phyloP scores from a whole-genome alignment of 2,888 invertebrate genomes.

The Actias luna region DNA sequence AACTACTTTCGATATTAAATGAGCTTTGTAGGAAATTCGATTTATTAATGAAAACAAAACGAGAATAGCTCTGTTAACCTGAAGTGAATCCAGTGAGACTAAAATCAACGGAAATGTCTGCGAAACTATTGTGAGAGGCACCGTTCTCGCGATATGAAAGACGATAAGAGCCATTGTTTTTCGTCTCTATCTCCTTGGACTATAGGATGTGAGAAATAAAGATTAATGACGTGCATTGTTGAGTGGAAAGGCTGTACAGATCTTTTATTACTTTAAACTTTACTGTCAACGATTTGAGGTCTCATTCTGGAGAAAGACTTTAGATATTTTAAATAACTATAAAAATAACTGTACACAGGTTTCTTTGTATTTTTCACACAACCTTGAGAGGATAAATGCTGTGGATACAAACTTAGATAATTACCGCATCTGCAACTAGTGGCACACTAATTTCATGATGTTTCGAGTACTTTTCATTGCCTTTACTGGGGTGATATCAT shows the following conservation, averaged over 20 bases:
- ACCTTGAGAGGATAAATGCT: not conserved
- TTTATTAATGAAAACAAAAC: not conserved
- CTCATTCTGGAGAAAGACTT: not conserved
- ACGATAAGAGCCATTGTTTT: slow-evolving; percentile 58
- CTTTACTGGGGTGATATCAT: no score
- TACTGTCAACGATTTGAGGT: not conserved
- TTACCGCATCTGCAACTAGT: no score
- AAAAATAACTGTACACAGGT: not conserved
- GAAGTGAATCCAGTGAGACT: slow-evolving; percentile 4
- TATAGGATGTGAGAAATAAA: slow-evolving; percentile 35
- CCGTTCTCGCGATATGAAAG: slow-evolving; percentile 59
- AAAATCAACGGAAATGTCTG: slow-evolving; percentile 15
- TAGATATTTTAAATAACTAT: not conserved
- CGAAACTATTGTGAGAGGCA: slow-evolving; percentile 37
- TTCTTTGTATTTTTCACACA: not conserved
- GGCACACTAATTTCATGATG: no score
- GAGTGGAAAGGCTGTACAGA: not conserved
- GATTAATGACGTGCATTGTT: slow-evolving; percentile 7
- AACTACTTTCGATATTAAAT: not conserved
- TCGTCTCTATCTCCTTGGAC: slow-evolving; percentile 42
- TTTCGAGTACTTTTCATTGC: no score
- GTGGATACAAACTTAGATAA: no score
- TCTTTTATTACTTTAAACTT: not conserved
- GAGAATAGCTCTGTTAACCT: not conserved
- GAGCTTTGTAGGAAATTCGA: not conserved